Conservation (phyloP, 2,888 invertebrate species). For the Lumbricus terrestris region DNA sequence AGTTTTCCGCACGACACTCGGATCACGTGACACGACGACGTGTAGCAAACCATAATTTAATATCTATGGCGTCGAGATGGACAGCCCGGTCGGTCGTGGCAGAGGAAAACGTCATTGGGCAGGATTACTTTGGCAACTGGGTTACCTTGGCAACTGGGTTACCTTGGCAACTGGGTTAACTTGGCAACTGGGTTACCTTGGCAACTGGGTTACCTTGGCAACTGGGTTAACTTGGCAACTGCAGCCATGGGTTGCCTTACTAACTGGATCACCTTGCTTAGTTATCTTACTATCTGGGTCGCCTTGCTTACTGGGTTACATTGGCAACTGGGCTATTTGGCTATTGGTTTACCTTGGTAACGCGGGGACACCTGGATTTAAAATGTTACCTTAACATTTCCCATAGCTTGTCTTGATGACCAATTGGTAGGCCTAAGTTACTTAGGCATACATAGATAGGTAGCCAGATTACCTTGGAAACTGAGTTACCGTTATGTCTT, state of each 20-base stretch:
- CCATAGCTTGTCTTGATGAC: no score
- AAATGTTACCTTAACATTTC: no score
- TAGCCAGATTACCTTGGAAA: neutral
- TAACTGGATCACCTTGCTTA: no score
- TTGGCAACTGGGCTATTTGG: neutral
- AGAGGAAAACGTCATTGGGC: neutral
- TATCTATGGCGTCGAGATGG: conserved; percentile 8
- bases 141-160: neutral
- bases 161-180: neutral
- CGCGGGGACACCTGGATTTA: neutral
- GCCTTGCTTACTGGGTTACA: neutral
- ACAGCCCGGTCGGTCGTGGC: neutral
- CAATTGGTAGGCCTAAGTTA: no score
- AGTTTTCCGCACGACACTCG: neutral
- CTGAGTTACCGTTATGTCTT: neutral
- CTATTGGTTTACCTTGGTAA: no score
- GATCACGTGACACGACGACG: neutral
- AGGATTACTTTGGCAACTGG: neutral
- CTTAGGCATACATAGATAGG: no score
- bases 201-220: neutral
- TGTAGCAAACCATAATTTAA: conserved; percentile 6
- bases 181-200: neutral
- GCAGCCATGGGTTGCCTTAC: no score
- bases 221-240: neutral
- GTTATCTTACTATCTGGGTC: neutral